Conservation (phyloP, 2,113 vertebrate genomes). For the Brienomyrus longianalis region DNA sequence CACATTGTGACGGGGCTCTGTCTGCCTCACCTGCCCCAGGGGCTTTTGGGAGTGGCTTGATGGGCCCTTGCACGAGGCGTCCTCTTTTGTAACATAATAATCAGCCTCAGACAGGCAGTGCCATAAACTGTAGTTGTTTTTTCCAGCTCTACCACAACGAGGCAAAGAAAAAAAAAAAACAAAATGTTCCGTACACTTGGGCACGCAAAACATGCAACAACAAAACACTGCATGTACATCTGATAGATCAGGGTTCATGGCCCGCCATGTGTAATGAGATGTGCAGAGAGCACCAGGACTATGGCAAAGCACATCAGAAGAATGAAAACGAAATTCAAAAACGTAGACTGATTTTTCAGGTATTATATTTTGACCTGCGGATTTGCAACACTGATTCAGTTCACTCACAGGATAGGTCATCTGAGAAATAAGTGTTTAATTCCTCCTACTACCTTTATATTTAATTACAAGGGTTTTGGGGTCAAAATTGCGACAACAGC, state of each 20-base stretch:
- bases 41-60: not conserved
- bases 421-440: not conserved
- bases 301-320: not conserved
- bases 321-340: not conserved
- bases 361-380: not conserved
- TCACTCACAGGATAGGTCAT: not conserved
- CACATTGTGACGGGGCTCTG: not conserved
- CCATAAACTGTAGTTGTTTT: not conserved
- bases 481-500: not conserved
- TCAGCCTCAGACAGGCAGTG: not conserved
- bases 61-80: not conserved
- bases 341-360: not conserved
- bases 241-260: not conserved
- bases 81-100: not conserved
- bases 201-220: not conserved
- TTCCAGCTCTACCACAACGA: not conserved
- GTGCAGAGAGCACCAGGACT: not conserved
- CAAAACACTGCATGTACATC: not conserved
- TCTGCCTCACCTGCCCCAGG: not conserved
- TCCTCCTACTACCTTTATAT: not conserved
- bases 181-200: slow-evolving; percentile 11
- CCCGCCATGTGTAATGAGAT: not conserved
- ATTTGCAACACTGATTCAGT: not conserved
- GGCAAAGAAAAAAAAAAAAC: not conserved
- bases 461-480: not conserved